Percentiles rank a stretch among this genome's conserved stretches.
These are phyloP conservation scores for Drosophila kuntzei DNA, from an alignment of 2,888 invertebrate genomes.

Conservation along the genomic window DNA sequence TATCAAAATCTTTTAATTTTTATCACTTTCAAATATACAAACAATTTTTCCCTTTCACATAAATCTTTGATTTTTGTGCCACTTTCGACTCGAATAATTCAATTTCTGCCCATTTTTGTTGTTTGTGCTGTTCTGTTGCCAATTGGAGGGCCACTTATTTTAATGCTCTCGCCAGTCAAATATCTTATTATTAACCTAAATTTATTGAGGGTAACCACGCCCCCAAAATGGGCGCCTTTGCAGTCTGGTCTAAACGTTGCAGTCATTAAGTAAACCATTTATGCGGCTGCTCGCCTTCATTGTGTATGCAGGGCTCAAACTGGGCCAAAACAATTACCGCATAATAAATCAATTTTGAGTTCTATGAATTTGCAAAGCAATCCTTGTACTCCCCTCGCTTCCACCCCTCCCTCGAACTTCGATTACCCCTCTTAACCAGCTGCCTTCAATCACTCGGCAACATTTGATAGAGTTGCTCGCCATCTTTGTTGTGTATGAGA, in stretches of 20 bases:
- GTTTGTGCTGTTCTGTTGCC: conserved; percentile 22
- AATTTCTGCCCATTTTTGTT: background rate
- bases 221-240: background rate
- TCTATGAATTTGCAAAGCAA: conserved; percentile 72
- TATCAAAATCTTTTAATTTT: background rate
- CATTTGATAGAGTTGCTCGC: conserved; percentile 50
- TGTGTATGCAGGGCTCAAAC: conserved; percentile 69
- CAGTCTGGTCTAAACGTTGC: conserved; percentile 39
- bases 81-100: conserved; percentile 5
- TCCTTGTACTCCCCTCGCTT: conserved; percentile 19
- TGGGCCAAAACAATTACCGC: conserved; percentile 83
- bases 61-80: background rate
- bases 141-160: conserved; percentile 52
- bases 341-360: conserved; percentile 83
- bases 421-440: conserved; percentile 27
- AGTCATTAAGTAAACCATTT: conserved; percentile 59
- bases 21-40: background rate
- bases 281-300: conserved; percentile 56
- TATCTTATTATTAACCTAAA: conserved; percentile 68
- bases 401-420: background rate
- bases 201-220: conserved; percentile 34
- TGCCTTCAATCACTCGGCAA: conserved; percentile 60
- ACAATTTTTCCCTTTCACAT: background rate
- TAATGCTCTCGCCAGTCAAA: conserved; percentile 49
- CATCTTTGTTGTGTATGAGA: conserved; percentile 28